phyloP scores from a whole-genome alignment of 2,888 invertebrate species.

The Margaritifera margaritifera region DNA sequence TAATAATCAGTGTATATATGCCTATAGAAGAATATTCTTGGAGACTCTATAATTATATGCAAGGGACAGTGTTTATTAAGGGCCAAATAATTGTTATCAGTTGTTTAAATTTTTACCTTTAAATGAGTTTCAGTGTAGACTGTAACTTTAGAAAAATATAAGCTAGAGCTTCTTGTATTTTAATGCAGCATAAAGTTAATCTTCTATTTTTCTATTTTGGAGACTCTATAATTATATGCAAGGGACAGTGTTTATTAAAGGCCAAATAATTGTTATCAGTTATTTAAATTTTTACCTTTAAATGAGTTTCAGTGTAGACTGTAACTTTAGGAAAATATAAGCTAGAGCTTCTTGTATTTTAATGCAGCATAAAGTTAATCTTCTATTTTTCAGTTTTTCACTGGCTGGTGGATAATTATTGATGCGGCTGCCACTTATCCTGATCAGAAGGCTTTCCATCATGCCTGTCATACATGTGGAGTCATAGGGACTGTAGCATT shows the following conservation, averaged over 20 bases:
- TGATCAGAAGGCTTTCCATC: slow-evolving; percentile 74
- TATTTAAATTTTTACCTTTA: too few relatives aligned
- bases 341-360: neutral
- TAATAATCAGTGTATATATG: too few relatives aligned
- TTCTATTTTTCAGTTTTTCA: slow-evolving; percentile 80
- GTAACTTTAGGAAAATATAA: too few relatives aligned
- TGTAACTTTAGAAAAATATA: too few relatives aligned
- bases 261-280: too few relatives aligned
- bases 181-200: neutral
- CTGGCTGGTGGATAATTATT: slow-evolving; percentile 98
- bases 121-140: neutral
- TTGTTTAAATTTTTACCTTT: too few relatives aligned
- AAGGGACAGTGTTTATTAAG: too few relatives aligned
- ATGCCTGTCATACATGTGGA: slow-evolving; percentile 90
- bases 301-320: neutral
- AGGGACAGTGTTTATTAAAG: too few relatives aligned
- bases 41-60: too few relatives aligned
- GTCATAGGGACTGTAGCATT: slow-evolving; percentile 94
- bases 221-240: too few relatives aligned
- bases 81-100: too few relatives aligned
- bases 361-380: neutral
- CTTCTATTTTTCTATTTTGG: slow-evolving; percentile 78
- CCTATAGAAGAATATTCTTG: too few relatives aligned
- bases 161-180: neutral
- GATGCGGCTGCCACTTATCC: slow-evolving; percentile 90